Percentiles rank a stretch among this genome's conserved stretches.
Conservation (phyloP, 2,113 vertebrate genomes). For the Rhea americana region DNA sequence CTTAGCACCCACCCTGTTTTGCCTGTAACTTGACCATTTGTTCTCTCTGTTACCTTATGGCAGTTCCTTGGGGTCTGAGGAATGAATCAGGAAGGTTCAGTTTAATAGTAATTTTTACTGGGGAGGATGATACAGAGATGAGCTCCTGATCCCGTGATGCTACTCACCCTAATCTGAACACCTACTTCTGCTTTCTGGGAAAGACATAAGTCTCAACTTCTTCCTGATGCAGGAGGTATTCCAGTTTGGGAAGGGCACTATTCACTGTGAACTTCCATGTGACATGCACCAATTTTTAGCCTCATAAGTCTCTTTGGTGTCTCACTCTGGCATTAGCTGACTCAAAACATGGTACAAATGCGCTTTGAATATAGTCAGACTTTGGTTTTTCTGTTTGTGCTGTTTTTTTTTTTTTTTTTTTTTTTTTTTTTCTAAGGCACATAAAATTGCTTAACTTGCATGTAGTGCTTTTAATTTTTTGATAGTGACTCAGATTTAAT, state of each 20-base stretch:
- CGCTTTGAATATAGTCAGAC: neutral
- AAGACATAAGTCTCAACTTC: neutral
- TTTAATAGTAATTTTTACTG: neutral
- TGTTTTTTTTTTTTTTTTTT: neutral
- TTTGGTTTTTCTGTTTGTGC: neutral
- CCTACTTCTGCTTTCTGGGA: neutral
- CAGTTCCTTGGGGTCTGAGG: neutral
- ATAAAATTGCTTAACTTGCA: neutral
- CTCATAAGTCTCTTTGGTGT: neutral
- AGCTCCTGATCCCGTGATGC: neutral
- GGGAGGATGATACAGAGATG: neutral
- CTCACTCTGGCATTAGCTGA: neutral
- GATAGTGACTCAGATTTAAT: neutral
- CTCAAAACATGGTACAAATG: neutral
- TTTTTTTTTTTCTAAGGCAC: neutral
- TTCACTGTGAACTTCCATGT: neutral
- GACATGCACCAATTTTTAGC: neutral
- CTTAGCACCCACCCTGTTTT: neutral
- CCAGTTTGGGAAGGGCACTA: neutral
- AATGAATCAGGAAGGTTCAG: neutral
- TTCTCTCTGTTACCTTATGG: neutral
- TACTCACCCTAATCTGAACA: neutral
- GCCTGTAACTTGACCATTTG: fast-evolving
- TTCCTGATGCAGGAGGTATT: neutral
- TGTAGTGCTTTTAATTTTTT: neutral